A percentile compares a stretch with the other conserved stretches of the same genome.
Conservation (phyloP, 1,140 invertebrate species). For the Drosophila tristis region DNA sequence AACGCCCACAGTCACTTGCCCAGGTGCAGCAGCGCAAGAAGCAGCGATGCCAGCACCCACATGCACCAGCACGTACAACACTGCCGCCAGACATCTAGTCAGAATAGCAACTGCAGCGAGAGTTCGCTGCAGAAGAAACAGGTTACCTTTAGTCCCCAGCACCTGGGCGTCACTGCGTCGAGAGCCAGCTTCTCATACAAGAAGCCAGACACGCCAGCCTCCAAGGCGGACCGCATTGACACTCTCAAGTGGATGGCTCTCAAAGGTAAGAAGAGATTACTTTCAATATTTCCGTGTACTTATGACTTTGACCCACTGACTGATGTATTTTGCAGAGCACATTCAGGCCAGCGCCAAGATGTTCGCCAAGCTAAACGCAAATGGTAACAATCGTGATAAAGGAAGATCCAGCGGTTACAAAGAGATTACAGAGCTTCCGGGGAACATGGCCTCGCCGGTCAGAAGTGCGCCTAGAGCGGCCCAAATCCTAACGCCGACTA, state of each 20-base stretch:
- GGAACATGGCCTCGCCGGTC: background rate
- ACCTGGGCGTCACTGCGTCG: conserved; percentile 32
- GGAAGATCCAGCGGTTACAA: too few species aligned
- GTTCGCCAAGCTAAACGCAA: conserved; percentile 62
- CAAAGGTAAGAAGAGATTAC: conserved; percentile 32
- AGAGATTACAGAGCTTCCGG: too few species aligned
- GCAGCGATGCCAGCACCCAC: conserved; percentile 10
- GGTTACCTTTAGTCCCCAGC: conserved; percentile 53
- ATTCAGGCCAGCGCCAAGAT: conserved; percentile 54
- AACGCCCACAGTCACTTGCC: conserved; percentile 3
- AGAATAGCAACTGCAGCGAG: conserved; percentile 57
- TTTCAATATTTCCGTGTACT: background rate
- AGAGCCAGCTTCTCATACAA: conserved; percentile 17
- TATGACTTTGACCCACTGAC: background rate
- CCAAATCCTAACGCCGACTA: conserved; percentile 52
- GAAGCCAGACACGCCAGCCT: conserved; percentile 46
- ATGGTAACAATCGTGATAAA: conserved; percentile 37
- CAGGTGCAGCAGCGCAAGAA: conserved; percentile 6
- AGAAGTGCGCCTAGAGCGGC: conserved; percentile 21
- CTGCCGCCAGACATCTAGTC: conserved; percentile 68
- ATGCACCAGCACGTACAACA: conserved; percentile 32
- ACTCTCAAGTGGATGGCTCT: conserved; percentile 41
- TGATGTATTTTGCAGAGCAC: conserved; percentile 43
- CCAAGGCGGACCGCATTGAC: conserved; percentile 40
- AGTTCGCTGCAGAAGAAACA: conserved; percentile 55